Base-by-base conservation (phyloP, 1,140 invertebrate genomes). In the Drosophila burlai region DNA sequence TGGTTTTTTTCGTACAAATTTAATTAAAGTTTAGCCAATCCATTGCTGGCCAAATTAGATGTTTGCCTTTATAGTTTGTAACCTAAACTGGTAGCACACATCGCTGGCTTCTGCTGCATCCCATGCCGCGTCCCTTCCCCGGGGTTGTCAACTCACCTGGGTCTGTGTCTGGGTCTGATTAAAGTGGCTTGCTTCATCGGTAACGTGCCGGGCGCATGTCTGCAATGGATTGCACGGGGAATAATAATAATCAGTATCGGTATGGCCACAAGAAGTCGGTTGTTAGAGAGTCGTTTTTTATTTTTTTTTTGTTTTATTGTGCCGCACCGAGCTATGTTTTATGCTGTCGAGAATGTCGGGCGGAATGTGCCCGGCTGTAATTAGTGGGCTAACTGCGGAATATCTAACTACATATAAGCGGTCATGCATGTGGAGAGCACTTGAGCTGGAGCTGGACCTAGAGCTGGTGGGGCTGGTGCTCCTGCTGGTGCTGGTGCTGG, bases 111-210 rank as follows among this genome's bases (percentile, higher is more conserved):
- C 74, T 24, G 63, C 38, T 46, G 64, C 26, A 46, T 21, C 38
- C 34, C 55, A 11, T 10, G 16, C 4, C 5, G 18, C 38, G 0
- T 2, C 31, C 10, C 8, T 47, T 36, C 52, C 50, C 66, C 47
- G 63, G 34, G 36, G 84, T 75, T 89, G 84, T 79, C 85, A 90
- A 90, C 85, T 89, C 77, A 89, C 84, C 85, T 87, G 84, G 71
- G 68, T 61, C 66, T 68, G 65, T 78, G 83, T 79, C 83, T 87
- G 85, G 83, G 74, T 90, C 81, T 81, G 84, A 84, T 84, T 81
- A 89, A 89, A 90, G 84, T 89, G 64, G 77, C 66, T 79, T 84
- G 84, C 85, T 84, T 89, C 84, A 89, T 89, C 81, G 85, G 85
- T 81, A 85, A 90, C 81, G 84, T 89, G 85, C 85, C 85, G 63